Conservation (phyloP, 2,888 invertebrate genomes). For the Eubasilissa splendida region DNA sequence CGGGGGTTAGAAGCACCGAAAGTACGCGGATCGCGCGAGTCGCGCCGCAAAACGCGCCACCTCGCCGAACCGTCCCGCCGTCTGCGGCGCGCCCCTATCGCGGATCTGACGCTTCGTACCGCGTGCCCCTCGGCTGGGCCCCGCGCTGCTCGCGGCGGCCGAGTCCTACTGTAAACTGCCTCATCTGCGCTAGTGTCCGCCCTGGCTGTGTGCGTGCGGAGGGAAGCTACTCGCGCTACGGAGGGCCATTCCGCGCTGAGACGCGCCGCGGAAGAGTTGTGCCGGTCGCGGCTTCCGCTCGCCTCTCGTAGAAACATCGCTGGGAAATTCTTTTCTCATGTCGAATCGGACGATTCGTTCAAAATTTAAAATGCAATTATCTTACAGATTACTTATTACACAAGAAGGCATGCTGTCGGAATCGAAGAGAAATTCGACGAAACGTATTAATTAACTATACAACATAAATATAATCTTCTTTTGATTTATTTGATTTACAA, state of each 20-base stretch:
- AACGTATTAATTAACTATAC: no score
- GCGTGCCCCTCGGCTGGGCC: slow-evolving; percentile 9
- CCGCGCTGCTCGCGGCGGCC: slow-evolving; percentile 4
- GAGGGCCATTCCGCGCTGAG: slow-evolving; percentile 46
- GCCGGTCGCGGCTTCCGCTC: background rate
- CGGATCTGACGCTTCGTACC: background rate
- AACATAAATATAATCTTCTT: no score
- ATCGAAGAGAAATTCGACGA: no score
- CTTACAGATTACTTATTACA: background rate
- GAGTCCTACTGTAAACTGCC: slow-evolving; percentile 45
- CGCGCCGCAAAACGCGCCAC: background rate
- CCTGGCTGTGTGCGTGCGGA: slow-evolving; percentile 43
- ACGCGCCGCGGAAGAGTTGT: slow-evolving; percentile 41
- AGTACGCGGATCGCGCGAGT: slow-evolving; percentile 30
- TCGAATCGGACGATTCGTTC: background rate
- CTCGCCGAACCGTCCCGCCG: background rate
- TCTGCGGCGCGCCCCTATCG: background rate
- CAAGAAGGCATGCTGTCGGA: no score
- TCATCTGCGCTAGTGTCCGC: slow-evolving; percentile 32
- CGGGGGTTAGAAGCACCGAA: slow-evolving; percentile 53
- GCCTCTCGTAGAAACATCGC: slow-evolving; percentile 1
- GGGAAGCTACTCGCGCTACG: slow-evolving; percentile 46
- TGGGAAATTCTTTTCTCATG: background rate
- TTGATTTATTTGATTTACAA: no score
- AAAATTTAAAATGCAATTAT: slow-evolving; percentile 2